Conservation (phyloP, 2,797 vertebrate species). For the Pseudopleuronectes americanus region DNA sequence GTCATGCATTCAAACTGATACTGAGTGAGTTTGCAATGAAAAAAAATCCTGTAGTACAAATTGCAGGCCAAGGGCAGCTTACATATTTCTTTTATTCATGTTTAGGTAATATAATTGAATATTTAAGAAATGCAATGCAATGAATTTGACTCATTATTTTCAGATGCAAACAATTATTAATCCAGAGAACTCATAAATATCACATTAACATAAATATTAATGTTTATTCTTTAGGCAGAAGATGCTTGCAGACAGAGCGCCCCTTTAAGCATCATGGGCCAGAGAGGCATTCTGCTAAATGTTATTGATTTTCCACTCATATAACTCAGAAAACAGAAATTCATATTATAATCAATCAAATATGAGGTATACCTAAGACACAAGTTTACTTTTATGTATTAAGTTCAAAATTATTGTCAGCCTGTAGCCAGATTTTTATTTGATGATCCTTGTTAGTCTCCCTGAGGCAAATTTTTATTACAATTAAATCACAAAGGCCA, state of each 20-base stretch:
- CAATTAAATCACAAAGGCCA: too few species aligned
- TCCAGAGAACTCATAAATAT: constrained; percentile 4
- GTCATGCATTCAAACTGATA: background rate
- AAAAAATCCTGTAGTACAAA: background rate
- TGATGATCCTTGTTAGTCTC: background rate
- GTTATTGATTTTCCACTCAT: constrained; percentile 72
- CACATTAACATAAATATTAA: constrained; percentile 64
- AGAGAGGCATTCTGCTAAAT: constrained; percentile 57
- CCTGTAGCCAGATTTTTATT: background rate
- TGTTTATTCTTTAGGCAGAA: constrained; percentile 26
- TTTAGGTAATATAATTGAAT: constrained; percentile 7
- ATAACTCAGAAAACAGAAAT: constrained; percentile 29
- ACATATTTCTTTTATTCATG: background rate
- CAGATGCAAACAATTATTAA: constrained; percentile 30
- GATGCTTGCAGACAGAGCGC: constrained; percentile 23
- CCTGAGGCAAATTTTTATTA: too few species aligned
- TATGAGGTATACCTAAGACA: background rate
- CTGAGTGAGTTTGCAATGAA: background rate
- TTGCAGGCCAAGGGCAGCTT: background rate
- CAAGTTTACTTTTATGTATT: too few species aligned
- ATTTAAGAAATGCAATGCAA: constrained; percentile 5
- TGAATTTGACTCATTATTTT: constrained; percentile 12
- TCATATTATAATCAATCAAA: constrained; percentile 1
- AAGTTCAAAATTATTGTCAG: background rate
- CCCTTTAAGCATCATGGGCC: constrained; percentile 37